phyloP scores from a whole-genome alignment of 2,797 vertebrate species.

The Protonibea diacanthus region DNA sequence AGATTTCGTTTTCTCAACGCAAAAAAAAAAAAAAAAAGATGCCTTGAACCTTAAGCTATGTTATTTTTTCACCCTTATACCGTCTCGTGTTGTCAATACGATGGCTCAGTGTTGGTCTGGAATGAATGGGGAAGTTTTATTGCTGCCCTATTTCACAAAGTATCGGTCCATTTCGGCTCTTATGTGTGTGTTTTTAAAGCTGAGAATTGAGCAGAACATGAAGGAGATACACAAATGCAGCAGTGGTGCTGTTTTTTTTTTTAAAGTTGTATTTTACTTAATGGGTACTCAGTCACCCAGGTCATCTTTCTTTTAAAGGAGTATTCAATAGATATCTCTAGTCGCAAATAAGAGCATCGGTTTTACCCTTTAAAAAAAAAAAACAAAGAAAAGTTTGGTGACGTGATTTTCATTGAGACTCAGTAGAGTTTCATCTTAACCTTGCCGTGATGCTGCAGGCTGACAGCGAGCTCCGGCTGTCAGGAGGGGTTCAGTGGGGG shows the following conservation, averaged over 20 bases:
- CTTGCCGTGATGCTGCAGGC: constrained; percentile 44
- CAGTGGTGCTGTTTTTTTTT: background rate
- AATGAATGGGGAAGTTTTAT: constrained; percentile 51
- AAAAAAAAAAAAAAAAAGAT: constrained; percentile 36
- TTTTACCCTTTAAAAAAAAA: background rate
- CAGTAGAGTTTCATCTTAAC: constrained; percentile 38
- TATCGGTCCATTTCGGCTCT: constrained; percentile 17
- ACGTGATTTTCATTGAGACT: constrained; percentile 35
- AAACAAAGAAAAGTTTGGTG: constrained; percentile 50
- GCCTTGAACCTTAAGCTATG: constrained; percentile 50
- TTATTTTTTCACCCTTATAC: constrained; percentile 40
- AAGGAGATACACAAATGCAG: constrained; percentile 16
- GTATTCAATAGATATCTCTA: constrained; percentile 22
- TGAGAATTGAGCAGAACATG: constrained; percentile 43
- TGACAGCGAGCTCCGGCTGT: constrained; percentile 59
- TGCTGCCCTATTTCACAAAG: constrained; percentile 45
- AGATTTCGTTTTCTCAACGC: constrained; percentile 58
- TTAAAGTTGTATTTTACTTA: constrained; percentile 39
- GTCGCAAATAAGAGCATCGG: constrained; percentile 28
- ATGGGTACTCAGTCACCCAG: too few species aligned
- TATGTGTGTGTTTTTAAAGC: constrained; percentile 47
- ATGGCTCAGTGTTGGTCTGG: constrained; percentile 20
- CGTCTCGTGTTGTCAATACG: constrained; percentile 26
- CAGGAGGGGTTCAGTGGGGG: constrained; percentile 36
- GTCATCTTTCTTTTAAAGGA: too few species aligned